Base-by-base conservation (phyloP, 2,113 vertebrate species). In the Oxyura jamaicensis region DNA sequence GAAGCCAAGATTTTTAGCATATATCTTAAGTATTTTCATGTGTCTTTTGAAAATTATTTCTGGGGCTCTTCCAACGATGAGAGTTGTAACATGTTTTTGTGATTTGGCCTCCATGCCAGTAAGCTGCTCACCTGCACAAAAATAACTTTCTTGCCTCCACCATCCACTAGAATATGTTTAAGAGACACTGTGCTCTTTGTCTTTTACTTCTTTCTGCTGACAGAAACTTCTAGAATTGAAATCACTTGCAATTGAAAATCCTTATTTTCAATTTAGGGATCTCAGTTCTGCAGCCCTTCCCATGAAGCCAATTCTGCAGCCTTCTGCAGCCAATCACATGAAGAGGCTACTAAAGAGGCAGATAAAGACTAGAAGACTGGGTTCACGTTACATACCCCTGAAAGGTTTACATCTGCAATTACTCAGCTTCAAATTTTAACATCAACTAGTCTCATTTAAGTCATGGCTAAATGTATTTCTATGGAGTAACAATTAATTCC, bases 381-480 rank as follows among this genome's bases (percentile, higher is more conserved):
- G 12, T 63, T 19, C 16, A 1, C 44, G 35, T 73, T 83, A 59
- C 23, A 31, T 74, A 42, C 2, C 2, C 4, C 1, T 77, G 55
- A 22, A 25, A 78, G 22, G 4, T 63, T 41, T 55, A 22, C 15
- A 23, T 73, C 67, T 76, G 18, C 33, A 81, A 20, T 81, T 6
- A 20, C 46, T 87, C 69, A 53, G 20, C 58, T 82, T 89, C 63
- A 86, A 55, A 88, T 90, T n/a, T 88, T 95, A 41, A 33, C 13
- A 60, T 84, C 29, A 46, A n/a, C 22, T 87, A 85, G 53, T 11
- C 25, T 91, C 44, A 76, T 91, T 59, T 73, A 22, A 86, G 46
- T 72, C 65, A 56, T 29, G 11, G 44, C 50, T 94, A 89, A 91
- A 89, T 87, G 41, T 82, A 52, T 95, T 86, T 94, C 63, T 90